These are phyloP conservation scores for Hydroisotoma schaefferi DNA, from an alignment of 2,888 invertebrate species.

Conservation along the genomic window DNA sequence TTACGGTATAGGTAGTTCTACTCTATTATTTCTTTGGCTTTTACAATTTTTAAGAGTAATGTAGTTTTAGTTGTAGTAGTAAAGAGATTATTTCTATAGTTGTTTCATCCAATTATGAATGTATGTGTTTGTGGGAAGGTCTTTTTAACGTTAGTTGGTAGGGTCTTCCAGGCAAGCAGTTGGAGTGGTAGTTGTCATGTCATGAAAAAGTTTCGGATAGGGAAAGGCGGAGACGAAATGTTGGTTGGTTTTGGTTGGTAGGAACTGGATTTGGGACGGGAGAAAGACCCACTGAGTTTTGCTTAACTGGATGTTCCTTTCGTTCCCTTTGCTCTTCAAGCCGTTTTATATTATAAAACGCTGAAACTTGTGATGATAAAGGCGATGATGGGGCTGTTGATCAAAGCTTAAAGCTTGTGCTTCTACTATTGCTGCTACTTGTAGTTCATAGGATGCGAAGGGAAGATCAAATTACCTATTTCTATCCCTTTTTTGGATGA, in stretches of 20 bases:
- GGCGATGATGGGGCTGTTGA: too few relatives aligned
- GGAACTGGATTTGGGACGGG: constrained; percentile 18
- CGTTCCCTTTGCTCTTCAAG: too few relatives aligned
- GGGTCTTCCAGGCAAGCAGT: neutral
- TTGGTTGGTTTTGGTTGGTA: constrained; percentile 29
- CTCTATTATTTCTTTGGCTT: neutral
- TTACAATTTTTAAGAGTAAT: neutral
- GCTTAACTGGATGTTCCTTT: too few relatives aligned
- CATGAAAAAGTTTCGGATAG: constrained; percentile 10
- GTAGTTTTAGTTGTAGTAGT: neutral
- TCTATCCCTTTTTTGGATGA: too few relatives aligned
- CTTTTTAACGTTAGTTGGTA: too few relatives aligned
- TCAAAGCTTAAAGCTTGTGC: too few relatives aligned
- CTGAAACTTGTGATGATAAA: neutral
- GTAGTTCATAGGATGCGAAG: too few relatives aligned
- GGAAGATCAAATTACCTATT: too few relatives aligned
- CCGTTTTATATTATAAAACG: neutral
- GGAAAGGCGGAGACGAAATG: constrained; percentile 40
- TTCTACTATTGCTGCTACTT: too few relatives aligned
- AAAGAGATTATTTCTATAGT: neutral
- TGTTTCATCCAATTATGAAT: too few relatives aligned
- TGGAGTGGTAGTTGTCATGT: constrained; percentile 10
- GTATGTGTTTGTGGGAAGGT: too few relatives aligned
- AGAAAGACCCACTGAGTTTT: constrained; percentile 12
- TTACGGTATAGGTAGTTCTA: constrained; percentile 2